Evolutionary conservation across 2,888 invertebrate genomes (phyloP), one percentile per base, ranked within the genome.

Genomic region (Furcula furcula): DNA sequence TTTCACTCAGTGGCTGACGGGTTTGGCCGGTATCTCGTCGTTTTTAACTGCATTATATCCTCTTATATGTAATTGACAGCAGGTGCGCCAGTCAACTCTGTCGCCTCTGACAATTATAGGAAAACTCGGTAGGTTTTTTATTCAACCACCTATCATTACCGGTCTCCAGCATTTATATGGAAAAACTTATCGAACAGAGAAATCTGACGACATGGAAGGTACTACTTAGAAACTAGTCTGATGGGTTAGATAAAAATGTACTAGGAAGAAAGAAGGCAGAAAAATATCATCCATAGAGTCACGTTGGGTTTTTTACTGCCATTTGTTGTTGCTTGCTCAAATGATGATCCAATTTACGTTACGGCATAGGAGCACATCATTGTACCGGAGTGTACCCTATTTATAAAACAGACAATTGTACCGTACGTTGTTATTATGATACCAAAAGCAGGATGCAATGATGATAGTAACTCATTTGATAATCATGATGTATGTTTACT

Each of bases 21-120:
- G 65, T 69, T 74, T 54, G 54, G 49, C 59, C 55, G 58, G 68
- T 60, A 55, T 62, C 64, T 65, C 40, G 57, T 61, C 59, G 56
- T 56, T 62, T 59, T 66, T 70, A 68, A 71, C 60, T 71, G 53
- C 67, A 55, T 55, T n/a, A 63, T 55, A 65, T 67, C 74, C 68
- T 68, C 57, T 69, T 59, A 52, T 56, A 50, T 69, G 60, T 72
- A 75, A 77, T 77, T 76, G 63, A 62, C 47, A 50, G 64, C 76
- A 79, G 78, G 77, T 81, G 79, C 65, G 60, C 57, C 56, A 36
- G 58, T 32, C 38, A 45, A 46, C 48, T 55, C 42, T 40, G 42
- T 48, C 51, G 46, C 50, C 57, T 49, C 46, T 38, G 40, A 55
- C 64, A 58, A 65, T 69, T 72, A 67, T 56, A 56, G 57, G 57